Evolutionary conservation across 1,140 invertebrate species (phyloP), one percentile per base, ranked within the genome.

Genomic region (Gryon sp.): DNA sequence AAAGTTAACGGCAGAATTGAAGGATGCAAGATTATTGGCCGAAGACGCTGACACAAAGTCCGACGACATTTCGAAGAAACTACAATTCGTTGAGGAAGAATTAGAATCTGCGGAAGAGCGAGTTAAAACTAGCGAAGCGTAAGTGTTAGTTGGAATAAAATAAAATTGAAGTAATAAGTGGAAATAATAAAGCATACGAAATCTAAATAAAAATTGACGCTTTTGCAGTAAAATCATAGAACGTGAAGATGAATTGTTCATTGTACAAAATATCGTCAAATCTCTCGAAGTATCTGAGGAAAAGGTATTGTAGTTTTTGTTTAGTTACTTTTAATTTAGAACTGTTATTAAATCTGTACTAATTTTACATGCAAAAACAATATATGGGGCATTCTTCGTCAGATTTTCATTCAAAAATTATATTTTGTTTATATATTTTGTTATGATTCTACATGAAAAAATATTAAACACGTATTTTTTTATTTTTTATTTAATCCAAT

Each of bases 61-160:
- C 73, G 94, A 95, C 81, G 94, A 95, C 87, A 94, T 95, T 80
- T 93, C 95, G 73, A 93, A 93, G 90, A 97, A 97, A 89, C 90
- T 96, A 88, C 94, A 95, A 82, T 95, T 95, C 90, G 95, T 96
- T 91, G 95, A 96, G 88, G 95, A 95, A 82, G 95, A 96, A 86
- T 90, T 96, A 73, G 95, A 96, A 89, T 92, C 94, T 76, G 94
- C 95, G 80, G 95, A 96, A 88, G 94, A 96, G 83, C 91, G 95
- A 85, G 93, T 95, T 60, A 95, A 96, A 87, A 94, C 94, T 84
- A 95, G 95, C 86, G 95, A 96, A 90, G 92, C 93, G 94, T 95
- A 89, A 90, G 91, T 89, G 22, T 9, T 32, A 3, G 3, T 32
- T 9, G n/a, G 28, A 32, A 32, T n/a, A 6, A 32, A 32, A 32